Percentiles rank a stretch among this genome's conserved stretches.
phyloP scores from a whole-genome alignment of 92 coral and sea anemone species.

The Siderastrea siderea region DNA sequence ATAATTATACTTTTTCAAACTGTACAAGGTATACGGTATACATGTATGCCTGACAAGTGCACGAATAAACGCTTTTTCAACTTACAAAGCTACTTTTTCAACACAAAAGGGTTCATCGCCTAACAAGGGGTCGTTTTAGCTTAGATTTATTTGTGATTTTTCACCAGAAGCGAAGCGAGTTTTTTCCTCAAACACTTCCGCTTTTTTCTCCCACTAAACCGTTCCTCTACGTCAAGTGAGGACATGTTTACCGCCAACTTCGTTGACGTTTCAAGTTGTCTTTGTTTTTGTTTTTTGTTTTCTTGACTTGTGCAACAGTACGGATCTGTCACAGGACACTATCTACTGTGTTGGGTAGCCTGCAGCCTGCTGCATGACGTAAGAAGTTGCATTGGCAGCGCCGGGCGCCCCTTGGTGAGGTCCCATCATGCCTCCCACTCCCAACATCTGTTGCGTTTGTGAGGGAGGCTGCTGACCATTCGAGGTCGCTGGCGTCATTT shows the following conservation, averaged over 20 bases:
- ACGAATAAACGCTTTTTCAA: slow-evolving; percentile 7
- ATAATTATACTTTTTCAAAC: slow-evolving; percentile 54
- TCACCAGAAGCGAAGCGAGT: slow-evolving; percentile 9
- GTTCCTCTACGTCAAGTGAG: slow-evolving; percentile 13
- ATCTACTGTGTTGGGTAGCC: slow-evolving; percentile 84
- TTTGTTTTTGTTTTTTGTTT: slow-evolving; percentile 1
- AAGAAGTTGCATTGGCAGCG: slow-evolving; percentile 76
- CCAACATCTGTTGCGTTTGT: slow-evolving; percentile 77
- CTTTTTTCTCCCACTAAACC: slow-evolving; percentile 37
- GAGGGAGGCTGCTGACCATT: slow-evolving; percentile 66
- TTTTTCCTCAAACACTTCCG: background rate
- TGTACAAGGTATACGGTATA: slow-evolving; percentile 68
- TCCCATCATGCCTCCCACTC: slow-evolving; percentile 73
- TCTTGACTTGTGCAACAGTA: slow-evolving; percentile 41
- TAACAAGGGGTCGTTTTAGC: background rate
- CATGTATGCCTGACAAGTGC: slow-evolving; percentile 38
- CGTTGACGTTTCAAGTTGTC: slow-evolving; percentile 8
- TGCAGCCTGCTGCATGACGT: slow-evolving; percentile 94
- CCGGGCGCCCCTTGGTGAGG: slow-evolving; percentile 76
- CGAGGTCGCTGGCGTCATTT: slow-evolving; percentile 73
- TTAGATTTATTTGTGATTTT: slow-evolving; percentile 10
- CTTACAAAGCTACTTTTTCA: slow-evolving; percentile 52
- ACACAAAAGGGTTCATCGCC: slow-evolving; percentile 71
- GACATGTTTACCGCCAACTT: slow-evolving; percentile 14
- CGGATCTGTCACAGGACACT: background rate